phyloP scores from a whole-genome alignment of 2,113 vertebrate genomes.

The Solea solea region DNA sequence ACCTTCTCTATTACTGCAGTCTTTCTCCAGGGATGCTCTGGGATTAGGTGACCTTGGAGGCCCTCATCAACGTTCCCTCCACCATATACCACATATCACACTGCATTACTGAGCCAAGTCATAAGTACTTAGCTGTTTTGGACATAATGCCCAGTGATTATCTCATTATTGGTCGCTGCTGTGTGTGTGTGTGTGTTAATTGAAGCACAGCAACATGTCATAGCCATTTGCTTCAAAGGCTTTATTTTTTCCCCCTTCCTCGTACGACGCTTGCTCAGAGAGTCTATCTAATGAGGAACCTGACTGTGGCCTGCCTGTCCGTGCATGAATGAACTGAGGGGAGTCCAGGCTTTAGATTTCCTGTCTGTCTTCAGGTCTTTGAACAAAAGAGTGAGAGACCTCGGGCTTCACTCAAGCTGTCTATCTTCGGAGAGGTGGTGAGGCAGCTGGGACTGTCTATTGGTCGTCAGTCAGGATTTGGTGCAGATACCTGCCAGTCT shows the following conservation, averaged over 20 bases:
- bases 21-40: constrained; percentile 17
- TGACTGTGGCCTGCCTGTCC: constrained; percentile 39
- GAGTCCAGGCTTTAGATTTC: constrained; percentile 41
- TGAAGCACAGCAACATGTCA: constrained; percentile 21
- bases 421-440: constrained; percentile 43
- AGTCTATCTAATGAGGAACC: constrained; percentile 54
- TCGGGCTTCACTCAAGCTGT: constrained; percentile 55
- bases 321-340: constrained; percentile 20
- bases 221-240: constrained; percentile 29
- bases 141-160: constrained; percentile 55
- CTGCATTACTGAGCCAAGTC: constrained; percentile 18
- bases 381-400: constrained; percentile 41
- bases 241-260: constrained; percentile 17
- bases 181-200: constrained; percentile 10
- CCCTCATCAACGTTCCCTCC: constrained; percentile 14
- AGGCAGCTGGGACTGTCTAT: constrained; percentile 45
- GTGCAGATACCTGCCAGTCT: constrained; percentile 62
- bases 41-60: constrained; percentile 48
- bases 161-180: constrained; percentile 46
- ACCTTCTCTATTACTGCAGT: constrained; percentile 15
- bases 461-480: constrained; percentile 48
- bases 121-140: constrained; percentile 37
- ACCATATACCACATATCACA: constrained; percentile 13
- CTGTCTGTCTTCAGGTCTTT: constrained; percentile 41
- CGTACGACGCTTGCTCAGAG: constrained; percentile 15